Conservation (phyloP, 2,113 vertebrate genomes). For the Connochaetes taurinus region DNA sequence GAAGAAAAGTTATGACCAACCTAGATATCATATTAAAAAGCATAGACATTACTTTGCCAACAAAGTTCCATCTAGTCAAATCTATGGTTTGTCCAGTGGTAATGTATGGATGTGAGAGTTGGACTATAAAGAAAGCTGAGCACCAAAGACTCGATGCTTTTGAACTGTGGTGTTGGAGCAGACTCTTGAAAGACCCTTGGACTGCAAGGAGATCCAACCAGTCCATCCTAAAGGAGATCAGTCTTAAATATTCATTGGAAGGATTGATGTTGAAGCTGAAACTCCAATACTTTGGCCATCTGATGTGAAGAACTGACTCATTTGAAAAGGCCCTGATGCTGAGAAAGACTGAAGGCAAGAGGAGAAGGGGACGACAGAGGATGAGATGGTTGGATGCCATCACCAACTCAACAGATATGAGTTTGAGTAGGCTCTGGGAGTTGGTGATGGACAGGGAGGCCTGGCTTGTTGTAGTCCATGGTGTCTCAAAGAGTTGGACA, state of each 20-base stretch:
- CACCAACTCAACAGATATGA: neutral
- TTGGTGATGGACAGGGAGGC: neutral
- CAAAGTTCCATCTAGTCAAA: too few species aligned
- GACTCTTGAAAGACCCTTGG: neutral
- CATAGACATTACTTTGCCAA: too few species aligned
- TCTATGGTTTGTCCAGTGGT: neutral
- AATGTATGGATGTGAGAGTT: neutral
- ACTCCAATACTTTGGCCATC: neutral
- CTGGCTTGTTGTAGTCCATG: neutral
- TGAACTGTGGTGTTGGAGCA: neutral
- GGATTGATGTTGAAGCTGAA: neutral
- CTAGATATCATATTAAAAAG: too few species aligned
- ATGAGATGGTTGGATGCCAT: neutral
- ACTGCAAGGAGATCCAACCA: neutral
- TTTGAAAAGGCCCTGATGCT: neutral
- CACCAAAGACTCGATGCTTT: neutral
- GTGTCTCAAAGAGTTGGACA: neutral
- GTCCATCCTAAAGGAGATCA: neutral
- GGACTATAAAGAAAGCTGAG: neutral
- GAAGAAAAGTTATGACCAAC: too few species aligned
- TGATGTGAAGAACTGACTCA: neutral
- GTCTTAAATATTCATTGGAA: neutral
- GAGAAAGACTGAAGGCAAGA: neutral
- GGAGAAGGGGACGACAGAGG: rapidly evolving
- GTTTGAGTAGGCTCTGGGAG: neutral